Evolutionary conservation across 2,797 vertebrate genomes (phyloP).

Genomic region (Alcedo atthis): DNA sequence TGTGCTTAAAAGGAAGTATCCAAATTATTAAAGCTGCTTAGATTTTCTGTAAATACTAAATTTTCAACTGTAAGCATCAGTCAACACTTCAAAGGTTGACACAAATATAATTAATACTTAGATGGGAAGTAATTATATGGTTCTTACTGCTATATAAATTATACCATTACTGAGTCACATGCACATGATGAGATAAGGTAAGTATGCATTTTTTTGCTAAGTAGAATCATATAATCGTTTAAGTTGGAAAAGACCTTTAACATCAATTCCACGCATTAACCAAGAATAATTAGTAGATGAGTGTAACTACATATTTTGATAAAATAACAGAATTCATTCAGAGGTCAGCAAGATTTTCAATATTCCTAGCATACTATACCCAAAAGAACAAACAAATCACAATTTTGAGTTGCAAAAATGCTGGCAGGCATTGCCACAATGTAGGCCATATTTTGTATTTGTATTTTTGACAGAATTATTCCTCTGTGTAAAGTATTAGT

Average conservation of each 20-base stretch:
- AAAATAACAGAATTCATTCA: background rate
- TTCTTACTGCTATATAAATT: conserved; percentile 48
- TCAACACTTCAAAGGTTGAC: conserved; percentile 27
- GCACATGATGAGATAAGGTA: conserved; percentile 22
- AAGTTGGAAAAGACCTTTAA: background rate
- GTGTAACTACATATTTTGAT: background rate
- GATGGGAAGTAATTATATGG: conserved; percentile 40
- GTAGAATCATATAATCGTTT: background rate
- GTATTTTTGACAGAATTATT: background rate
- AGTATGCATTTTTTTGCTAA: conserved; percentile 25
- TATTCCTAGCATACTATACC: background rate
- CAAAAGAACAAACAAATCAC: background rate
- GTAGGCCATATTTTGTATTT: background rate
- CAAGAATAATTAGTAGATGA: background rate
- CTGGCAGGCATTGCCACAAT: background rate
- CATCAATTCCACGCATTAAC: background rate
- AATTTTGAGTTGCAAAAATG: background rate
- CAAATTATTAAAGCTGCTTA: conserved; percentile 36
- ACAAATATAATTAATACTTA: conserved; percentile 52
- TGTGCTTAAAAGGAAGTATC: conserved; percentile 7
- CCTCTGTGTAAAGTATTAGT: background rate
- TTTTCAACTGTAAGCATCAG: conserved; percentile 35
- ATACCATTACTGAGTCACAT: conserved; percentile 19
- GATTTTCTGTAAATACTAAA: conserved; percentile 33
- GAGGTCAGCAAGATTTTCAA: background rate